A percentile compares a stretch with the other conserved stretches of the same genome.
These are phyloP conservation scores for Clunio marinus DNA, from an alignment of 2,888 invertebrate genomes.

Conservation along the genomic window DNA sequence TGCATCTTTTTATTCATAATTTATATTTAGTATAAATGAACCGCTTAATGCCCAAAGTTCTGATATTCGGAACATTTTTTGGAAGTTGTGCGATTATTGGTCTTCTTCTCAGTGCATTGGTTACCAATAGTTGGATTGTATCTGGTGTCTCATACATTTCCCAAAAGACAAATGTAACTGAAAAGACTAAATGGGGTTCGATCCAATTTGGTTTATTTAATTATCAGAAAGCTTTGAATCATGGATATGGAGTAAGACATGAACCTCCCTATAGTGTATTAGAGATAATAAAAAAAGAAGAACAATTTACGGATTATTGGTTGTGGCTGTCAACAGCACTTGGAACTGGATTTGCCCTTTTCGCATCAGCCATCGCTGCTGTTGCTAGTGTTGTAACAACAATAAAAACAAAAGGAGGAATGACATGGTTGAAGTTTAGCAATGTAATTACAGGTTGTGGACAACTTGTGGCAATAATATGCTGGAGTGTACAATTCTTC, in stretches of 20 bases:
- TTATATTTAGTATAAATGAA: conserved; percentile 22
- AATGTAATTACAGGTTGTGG: conserved; percentile 46
- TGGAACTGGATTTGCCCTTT: conserved; percentile 49
- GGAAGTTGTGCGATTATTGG: conserved; percentile 68
- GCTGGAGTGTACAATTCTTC: conserved; percentile 83
- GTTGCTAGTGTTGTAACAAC: conserved; percentile 50
- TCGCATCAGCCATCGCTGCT: conserved; percentile 50
- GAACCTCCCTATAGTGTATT: conserved; percentile 44
- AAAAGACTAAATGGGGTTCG: conserved; percentile 52
- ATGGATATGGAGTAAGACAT: conserved; percentile 20
- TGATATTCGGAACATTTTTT: conserved; percentile 72
- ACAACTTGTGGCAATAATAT: conserved; percentile 67
- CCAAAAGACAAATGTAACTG: neutral
- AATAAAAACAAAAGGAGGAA: conserved; percentile 48
- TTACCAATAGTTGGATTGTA: conserved; percentile 73
- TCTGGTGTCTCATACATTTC: conserved; percentile 55
- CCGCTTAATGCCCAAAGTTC: conserved; percentile 54
- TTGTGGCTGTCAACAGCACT: conserved; percentile 50
- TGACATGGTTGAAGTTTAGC: conserved; percentile 48
- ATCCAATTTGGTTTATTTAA: conserved; percentile 83
- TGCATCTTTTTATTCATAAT: too few relatives aligned
- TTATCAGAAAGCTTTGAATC: conserved; percentile 21
- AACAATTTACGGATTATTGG: conserved; percentile 48
- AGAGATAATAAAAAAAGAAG: conserved; percentile 47
- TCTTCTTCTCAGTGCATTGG: conserved; percentile 66